A percentile compares a stretch with the other conserved stretches of the same genome.
Conservation (phyloP, 2,113 vertebrate species). For the Thomomys bottae region DNA sequence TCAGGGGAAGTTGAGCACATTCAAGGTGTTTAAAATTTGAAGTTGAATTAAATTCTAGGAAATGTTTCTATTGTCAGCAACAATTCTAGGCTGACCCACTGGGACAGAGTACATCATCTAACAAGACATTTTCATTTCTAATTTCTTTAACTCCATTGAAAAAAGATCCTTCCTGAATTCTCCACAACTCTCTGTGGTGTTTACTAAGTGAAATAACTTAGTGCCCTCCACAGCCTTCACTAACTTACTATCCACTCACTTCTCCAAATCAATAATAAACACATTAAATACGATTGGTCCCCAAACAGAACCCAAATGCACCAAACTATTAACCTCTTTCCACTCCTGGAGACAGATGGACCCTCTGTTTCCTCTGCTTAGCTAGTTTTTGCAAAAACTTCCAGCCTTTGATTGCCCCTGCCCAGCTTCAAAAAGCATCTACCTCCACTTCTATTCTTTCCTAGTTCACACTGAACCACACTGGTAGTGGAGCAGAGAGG, state of each 20-base stretch:
- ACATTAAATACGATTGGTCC: constrained; percentile 72
- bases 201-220: constrained; percentile 76
- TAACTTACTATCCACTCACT: constrained; percentile 58
- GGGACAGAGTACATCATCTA: constrained; percentile 57
- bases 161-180: constrained; percentile 69
- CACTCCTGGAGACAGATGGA: constrained; percentile 16
- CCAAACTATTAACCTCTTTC: constrained; percentile 72
- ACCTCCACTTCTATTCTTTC: rapidly evolving
- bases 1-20: constrained; percentile 17
- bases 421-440: neutral
- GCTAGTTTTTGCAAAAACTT: neutral
- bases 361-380: constrained; percentile 19
- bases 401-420: neutral
- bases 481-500: neutral
- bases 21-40: constrained; percentile 65
- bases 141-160: constrained; percentile 74
- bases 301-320: constrained; percentile 60
- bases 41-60: constrained; percentile 69
- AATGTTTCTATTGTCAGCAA: constrained; percentile 63
- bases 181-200: constrained; percentile 67
- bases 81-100: constrained; percentile 29
- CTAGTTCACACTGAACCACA: rapidly evolving
- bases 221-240: constrained; percentile 65
- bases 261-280: constrained; percentile 73
- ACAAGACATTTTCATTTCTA: constrained; percentile 73